These are phyloP conservation scores for Pemphredon lugubris DNA, from an alignment of 2,888 invertebrate species.

Conservation along the genomic window DNA sequence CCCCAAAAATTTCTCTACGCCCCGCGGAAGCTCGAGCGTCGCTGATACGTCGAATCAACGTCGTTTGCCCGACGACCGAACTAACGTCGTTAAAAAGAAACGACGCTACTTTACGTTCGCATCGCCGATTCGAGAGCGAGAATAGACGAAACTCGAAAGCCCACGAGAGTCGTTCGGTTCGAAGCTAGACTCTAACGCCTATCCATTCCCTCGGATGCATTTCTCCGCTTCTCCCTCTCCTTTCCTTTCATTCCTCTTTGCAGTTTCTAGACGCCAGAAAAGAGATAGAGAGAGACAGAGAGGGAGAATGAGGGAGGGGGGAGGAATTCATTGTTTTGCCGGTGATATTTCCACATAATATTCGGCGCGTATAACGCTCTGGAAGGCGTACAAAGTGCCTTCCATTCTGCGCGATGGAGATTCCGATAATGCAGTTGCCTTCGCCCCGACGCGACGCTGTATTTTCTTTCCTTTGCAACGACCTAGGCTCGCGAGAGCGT, in stretches of 20 bases:
- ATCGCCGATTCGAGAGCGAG: not conserved
- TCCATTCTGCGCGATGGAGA: constrained; percentile 5
- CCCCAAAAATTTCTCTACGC: too few species aligned
- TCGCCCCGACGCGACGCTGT: not conserved
- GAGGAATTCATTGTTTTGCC: constrained; percentile 5
- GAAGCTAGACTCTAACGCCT: not conserved
- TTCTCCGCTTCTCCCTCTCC: not conserved
- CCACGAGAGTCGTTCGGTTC: not conserved
- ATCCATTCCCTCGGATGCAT: not conserved
- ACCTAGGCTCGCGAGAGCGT: not conserved
- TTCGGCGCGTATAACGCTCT: not conserved
- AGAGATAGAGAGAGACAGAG: not conserved
- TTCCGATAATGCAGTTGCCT: not conserved
- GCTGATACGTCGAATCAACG: too few species aligned
- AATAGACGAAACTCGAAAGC: not conserved
- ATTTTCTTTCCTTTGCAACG: constrained; percentile 3
- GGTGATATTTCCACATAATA: constrained; percentile 10
- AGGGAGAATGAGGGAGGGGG: too few species aligned
- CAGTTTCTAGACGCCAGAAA: not conserved
- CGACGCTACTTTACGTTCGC: not conserved
- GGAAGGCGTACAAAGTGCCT: constrained; percentile 12
- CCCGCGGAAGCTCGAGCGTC: too few species aligned
- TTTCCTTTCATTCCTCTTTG: not conserved
- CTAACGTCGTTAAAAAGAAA: too few species aligned
- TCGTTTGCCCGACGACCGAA: too few species aligned